Evolutionary conservation across 1,140 invertebrate species (phyloP).

Genomic region (Nephila pilipes): DNA sequence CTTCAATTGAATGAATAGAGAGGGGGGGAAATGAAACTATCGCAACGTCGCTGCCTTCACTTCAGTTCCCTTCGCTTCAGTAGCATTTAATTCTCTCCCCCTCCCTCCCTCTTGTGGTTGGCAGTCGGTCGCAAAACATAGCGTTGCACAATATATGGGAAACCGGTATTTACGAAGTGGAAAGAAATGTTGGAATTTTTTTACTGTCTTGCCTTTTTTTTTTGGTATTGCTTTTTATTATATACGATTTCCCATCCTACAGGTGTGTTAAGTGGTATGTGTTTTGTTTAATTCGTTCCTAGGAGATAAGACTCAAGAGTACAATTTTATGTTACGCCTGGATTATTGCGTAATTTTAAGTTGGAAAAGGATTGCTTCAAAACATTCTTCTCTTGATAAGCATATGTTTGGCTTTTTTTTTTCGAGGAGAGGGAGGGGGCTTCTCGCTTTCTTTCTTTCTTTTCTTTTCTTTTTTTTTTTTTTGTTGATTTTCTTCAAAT

Average conservation of each 20-base stretch:
- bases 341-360: background rate
- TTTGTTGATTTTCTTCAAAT: no score
- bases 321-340: background rate
- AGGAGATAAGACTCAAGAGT: background rate
- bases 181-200: slow-evolving; percentile 16
- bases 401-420: no score
- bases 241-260: background rate
- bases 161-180: slow-evolving; percentile 2
- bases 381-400: background rate
- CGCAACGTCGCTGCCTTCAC: background rate
- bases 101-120: background rate
- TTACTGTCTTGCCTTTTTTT: background rate
- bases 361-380: background rate
- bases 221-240: background rate
- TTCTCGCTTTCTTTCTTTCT: no score
- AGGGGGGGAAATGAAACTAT: background rate
- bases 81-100: slow-evolving; percentile 17
- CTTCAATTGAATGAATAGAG: background rate
- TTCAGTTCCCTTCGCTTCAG: background rate
- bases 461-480: no score
- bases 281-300: background rate
- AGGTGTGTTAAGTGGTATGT: background rate
- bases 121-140: background rate
- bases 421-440: no score
- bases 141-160: slow-evolving; percentile 1